Evolutionary conservation across 2,888 invertebrate species (phyloP), one percentile per base, ranked within the genome.

Genomic region (Erebia epiphron): DNA sequence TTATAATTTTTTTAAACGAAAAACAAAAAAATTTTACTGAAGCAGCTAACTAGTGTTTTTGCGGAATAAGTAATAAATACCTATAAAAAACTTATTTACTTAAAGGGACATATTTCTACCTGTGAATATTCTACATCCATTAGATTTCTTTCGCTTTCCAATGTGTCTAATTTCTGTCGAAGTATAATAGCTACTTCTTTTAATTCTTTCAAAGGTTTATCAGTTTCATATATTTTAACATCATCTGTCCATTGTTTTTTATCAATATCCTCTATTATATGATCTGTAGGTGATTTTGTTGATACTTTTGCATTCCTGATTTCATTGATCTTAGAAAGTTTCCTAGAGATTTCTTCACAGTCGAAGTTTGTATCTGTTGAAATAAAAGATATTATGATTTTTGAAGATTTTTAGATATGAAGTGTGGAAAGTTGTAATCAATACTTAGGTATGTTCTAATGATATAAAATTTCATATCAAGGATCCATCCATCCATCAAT

Each of bases 61-160:
- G 35, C 35, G 35, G 35, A 0, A 5, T 35, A 35, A 5, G 35
- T 46, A 46, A 46, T 46, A 46, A 46, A 13, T n/a, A n/a, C n/a
- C n/a, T 13, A 13, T 13, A 11, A 46, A 46, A 46, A 46, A 46
- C n/a, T 26, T 50, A 26, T n/a, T 9, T 52, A 2, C 7, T 16
- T 52, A 52, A 2, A 52, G 26, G 0, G 35, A 35, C 14, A 58
- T n/a, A 58, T 35, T 43, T 13, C 13, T 72, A 92, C 92, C 87
- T 92, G 91, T 66, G 86, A 83, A 81, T 82, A 91, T 79, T 92
- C 92, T 66, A 88, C 85, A 79, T 90, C 87, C 89, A 91, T 89
- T 56, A 88, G 80, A 85, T 90, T 91, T 78, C 83, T 86, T 74
- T 91, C 91, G 84, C 87, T 90, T 77, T 89, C 86, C 21, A 92